Conservation (phyloP, 2,888 invertebrate genomes). For the Bellardia pandia region DNA sequence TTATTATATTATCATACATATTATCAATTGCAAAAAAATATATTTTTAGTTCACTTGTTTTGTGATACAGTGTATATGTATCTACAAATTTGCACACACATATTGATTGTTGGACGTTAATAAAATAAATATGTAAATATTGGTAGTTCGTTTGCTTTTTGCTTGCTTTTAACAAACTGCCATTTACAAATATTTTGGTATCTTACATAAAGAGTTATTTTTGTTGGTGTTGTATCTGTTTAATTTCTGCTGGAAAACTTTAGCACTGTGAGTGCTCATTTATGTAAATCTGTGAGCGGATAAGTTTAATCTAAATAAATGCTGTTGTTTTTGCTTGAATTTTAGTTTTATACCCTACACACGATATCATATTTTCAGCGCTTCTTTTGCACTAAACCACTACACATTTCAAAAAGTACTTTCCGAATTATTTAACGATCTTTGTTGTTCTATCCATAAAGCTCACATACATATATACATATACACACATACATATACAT, state of each 20-base stretch:
- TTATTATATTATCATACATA: too few species aligned
- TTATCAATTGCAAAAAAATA: too few species aligned
- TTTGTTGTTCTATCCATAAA: too few species aligned
- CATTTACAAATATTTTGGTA: neutral
- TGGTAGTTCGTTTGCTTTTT: neutral
- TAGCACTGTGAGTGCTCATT: neutral
- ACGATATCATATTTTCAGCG: too few species aligned
- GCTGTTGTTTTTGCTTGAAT: neutral
- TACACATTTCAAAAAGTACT: too few species aligned
- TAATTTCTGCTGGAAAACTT: neutral
- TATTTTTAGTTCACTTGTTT: too few species aligned
- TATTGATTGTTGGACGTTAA: neutral
- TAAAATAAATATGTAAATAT: neutral
- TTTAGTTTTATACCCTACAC: neutral
- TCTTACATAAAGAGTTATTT: neutral
- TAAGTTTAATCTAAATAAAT: neutral
- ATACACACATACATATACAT: too few species aligned
- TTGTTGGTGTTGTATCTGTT: neutral
- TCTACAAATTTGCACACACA: neutral
- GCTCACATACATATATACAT: too few species aligned
- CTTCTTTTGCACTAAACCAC: too few species aligned
- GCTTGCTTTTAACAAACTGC: constrained; percentile 8
- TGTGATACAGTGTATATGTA: too few species aligned
- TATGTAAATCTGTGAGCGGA: neutral
- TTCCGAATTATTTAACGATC: too few species aligned